phyloP scores from a whole-genome alignment of 2,888 invertebrate genomes.

The Meliscaeva auricollis region DNA sequence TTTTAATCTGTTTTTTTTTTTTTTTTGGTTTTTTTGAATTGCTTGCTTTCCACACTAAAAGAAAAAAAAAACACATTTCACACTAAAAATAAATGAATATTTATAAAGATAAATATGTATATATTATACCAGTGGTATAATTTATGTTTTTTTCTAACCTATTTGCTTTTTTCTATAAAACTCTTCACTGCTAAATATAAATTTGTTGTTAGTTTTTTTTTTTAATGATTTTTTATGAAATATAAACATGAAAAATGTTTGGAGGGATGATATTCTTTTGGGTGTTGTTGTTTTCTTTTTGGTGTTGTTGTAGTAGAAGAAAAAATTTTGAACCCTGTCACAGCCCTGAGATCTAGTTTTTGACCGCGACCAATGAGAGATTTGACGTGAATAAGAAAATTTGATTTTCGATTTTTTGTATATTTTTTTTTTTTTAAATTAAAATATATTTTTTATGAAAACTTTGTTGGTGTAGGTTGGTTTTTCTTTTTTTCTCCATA shows the following conservation, averaged over 20 bases:
- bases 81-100: constrained; percentile 49
- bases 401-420: constrained; percentile 41
- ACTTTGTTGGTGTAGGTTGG: constrained; percentile 39
- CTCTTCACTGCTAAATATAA: constrained; percentile 7
- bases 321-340: constrained; percentile 15
- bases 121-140: constrained; percentile 36
- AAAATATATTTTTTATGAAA: constrained; percentile 75
- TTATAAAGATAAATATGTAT: constrained; percentile 10
- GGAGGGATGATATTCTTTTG: constrained; percentile 4
- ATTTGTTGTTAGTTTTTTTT: constrained; percentile 4
- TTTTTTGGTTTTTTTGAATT: constrained; percentile 63
- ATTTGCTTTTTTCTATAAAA: constrained; percentile 9
- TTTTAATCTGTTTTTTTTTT: constrained; percentile 56
- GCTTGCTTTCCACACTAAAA: constrained; percentile 70
- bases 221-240: constrained; percentile 27
- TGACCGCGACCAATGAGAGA: constrained; percentile 23
- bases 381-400: constrained; percentile 59
- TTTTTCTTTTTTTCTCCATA: constrained; percentile 48
- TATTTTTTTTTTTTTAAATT: constrained; percentile 45
- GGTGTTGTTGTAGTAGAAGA: background rate
- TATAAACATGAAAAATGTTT: constrained; percentile 23
- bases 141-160: constrained; percentile 35
- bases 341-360: constrained; percentile 2
- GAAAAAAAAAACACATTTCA: constrained; percentile 50
- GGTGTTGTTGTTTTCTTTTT: background rate